Percentiles rank a stretch among this genome's conserved stretches.
These are phyloP conservation scores for Laothoe populi DNA, from an alignment of 2,888 invertebrate species.

Conservation along the genomic window DNA sequence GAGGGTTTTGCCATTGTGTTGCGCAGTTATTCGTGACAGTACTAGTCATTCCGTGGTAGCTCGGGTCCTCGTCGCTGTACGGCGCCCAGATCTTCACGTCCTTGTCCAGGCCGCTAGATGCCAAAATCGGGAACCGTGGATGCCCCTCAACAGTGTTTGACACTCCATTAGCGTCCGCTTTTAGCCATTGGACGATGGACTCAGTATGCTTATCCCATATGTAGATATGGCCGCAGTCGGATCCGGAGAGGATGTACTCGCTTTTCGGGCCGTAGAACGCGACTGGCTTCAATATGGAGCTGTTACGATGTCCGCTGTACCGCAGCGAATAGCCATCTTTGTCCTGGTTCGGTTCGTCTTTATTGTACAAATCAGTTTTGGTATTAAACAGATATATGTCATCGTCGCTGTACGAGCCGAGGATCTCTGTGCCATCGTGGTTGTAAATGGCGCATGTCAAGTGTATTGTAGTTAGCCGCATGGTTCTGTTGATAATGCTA, in stretches of 20 bases:
- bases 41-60: constrained; percentile 80
- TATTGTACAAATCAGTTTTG: constrained; percentile 69
- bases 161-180: constrained; percentile 92
- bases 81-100: constrained; percentile 98
- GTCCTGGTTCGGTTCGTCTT: constrained; percentile 51
- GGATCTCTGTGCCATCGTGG: constrained; percentile 94
- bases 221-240: constrained; percentile 94
- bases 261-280: constrained; percentile 96
- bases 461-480: constrained; percentile 73
- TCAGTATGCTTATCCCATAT: constrained; percentile 96
- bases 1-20: constrained; percentile 59
- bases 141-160: constrained; percentile 97
- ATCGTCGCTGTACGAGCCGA: constrained; percentile 97
- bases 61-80: constrained; percentile 83
- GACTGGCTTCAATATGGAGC: constrained; percentile 94
- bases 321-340: constrained; percentile 80
- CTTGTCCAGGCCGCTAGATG: constrained; percentile 95
- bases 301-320: constrained; percentile 87
- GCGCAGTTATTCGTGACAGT: constrained; percentile 69
- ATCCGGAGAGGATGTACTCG: constrained; percentile 96
- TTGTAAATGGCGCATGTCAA: constrained; percentile 96
- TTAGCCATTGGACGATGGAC: constrained; percentile 93
- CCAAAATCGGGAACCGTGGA: constrained; percentile 93
- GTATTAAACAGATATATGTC: constrained; percentile 95
- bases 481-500: constrained; percentile 43